Evolutionary conservation across 1,140 invertebrate species (phyloP).

Genomic region (Latrodectus geometricus): DNA sequence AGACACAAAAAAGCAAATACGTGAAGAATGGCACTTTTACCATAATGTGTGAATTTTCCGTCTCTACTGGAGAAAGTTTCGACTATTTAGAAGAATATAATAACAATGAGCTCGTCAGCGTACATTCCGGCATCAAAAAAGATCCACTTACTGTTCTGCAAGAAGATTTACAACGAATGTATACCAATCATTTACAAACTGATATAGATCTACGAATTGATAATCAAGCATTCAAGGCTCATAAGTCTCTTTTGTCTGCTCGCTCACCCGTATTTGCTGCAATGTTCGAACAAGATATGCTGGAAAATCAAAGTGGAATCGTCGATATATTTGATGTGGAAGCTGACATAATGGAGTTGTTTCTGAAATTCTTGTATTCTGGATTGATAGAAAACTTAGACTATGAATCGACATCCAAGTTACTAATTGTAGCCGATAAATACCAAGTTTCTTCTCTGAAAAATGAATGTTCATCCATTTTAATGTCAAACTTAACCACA

Average conservation of each 20-base stretch:
- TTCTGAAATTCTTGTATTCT: slow-evolving; percentile 46
- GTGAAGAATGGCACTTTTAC: not conserved
- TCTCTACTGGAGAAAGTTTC: not conserved
- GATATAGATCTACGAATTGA: not conserved
- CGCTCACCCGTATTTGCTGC: slow-evolving; percentile 63
- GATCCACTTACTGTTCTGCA: not conserved
- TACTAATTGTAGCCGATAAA: not conserved
- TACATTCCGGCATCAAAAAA: not conserved
- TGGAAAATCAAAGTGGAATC: slow-evolving; percentile 48
- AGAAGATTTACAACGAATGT: not conserved
- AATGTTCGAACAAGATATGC: slow-evolving; percentile 63
- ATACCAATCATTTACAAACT: not conserved
- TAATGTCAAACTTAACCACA: no score
- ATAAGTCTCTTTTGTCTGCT: slow-evolving; percentile 62
- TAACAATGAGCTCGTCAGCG: not conserved
- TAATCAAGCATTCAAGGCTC: slow-evolving; percentile 24
- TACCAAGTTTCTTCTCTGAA: no score
- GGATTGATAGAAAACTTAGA: not conserved
- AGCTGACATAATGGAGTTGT: slow-evolving; percentile 27
- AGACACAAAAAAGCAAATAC: not conserved
- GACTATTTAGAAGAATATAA: not conserved
- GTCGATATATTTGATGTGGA: slow-evolving; percentile 57
- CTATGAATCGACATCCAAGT: not conserved
- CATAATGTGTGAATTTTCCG: not conserved
- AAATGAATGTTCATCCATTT: no score